A percentile compares a stretch with the other conserved stretches of the same genome.
Conservation (phyloP, 2,113 vertebrate species). For the Antechinus stuartii region DNA sequence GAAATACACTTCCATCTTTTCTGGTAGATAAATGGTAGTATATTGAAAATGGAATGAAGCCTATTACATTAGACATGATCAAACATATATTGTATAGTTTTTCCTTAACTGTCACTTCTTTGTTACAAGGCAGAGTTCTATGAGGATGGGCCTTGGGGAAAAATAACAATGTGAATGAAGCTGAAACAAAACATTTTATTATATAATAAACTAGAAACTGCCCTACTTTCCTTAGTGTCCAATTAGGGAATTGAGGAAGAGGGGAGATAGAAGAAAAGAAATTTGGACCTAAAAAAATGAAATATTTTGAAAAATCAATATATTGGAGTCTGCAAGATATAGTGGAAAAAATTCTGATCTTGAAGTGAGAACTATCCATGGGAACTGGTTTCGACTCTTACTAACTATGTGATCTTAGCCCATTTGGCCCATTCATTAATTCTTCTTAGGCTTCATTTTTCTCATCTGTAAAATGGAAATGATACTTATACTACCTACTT, state of each 20-base stretch:
- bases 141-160: background rate
- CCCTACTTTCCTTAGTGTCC: background rate
- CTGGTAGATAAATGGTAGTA: background rate
- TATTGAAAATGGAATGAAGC: background rate
- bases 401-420: background rate
- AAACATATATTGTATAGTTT: background rate
- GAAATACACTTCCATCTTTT: background rate
- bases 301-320: background rate
- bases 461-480: background rate
- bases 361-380: background rate
- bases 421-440: background rate
- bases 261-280: background rate
- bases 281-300: background rate
- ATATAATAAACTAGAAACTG: background rate
- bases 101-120: background rate
- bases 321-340: background rate
- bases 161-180: background rate
- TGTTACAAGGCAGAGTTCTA: background rate
- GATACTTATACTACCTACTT: background rate
- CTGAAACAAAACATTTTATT: background rate
- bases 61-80: background rate
- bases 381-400: background rate
- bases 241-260: background rate
- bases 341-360: background rate
- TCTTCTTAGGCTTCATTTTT: background rate